Conservation (phyloP, 2,888 invertebrate species). For the Tribolium freemani region DNA sequence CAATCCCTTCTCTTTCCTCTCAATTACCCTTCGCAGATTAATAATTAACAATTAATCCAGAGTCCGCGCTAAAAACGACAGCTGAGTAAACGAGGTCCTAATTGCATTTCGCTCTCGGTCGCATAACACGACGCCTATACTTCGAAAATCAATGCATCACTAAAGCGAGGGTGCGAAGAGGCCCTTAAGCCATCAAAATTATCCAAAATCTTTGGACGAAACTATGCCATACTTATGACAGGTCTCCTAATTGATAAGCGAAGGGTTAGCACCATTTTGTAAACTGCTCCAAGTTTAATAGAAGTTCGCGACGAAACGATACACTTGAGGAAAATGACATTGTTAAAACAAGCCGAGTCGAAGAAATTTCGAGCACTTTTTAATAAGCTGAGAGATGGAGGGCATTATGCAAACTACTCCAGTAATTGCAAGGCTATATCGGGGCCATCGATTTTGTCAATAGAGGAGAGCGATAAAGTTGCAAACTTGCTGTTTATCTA, state of each 20-base stretch:
- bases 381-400: background rate
- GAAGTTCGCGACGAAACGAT: slow-evolving; percentile 8
- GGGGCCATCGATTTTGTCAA: background rate
- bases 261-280: slow-evolving; percentile 34
- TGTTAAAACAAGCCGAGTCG: background rate
- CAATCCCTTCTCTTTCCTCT: slow-evolving; percentile 61
- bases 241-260: slow-evolving; percentile 31
- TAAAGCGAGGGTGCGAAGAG: slow-evolving; percentile 20
- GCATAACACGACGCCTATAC: slow-evolving; percentile 10
- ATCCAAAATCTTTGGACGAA: slow-evolving; percentile 10
- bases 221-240: slow-evolving; percentile 25
- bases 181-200: background rate
- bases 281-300: slow-evolving; percentile 26
- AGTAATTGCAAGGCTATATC: background rate
- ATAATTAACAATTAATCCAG: slow-evolving; percentile 66
- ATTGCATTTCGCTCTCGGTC: slow-evolving; percentile 57
- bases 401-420: background rate
- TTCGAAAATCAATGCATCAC: slow-evolving; percentile 38
- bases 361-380: background rate
- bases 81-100: slow-evolving; percentile 64
- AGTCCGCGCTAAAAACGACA: slow-evolving; percentile 61
- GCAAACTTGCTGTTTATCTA: no score
- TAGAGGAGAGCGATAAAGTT: background rate
- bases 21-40: slow-evolving; percentile 64
- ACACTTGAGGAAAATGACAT: slow-evolving; percentile 3